Evolutionary conservation across 1,140 invertebrate species (phyloP), one percentile per base, ranked within the genome.

Genomic region (Steinernema feltiae): DNA sequence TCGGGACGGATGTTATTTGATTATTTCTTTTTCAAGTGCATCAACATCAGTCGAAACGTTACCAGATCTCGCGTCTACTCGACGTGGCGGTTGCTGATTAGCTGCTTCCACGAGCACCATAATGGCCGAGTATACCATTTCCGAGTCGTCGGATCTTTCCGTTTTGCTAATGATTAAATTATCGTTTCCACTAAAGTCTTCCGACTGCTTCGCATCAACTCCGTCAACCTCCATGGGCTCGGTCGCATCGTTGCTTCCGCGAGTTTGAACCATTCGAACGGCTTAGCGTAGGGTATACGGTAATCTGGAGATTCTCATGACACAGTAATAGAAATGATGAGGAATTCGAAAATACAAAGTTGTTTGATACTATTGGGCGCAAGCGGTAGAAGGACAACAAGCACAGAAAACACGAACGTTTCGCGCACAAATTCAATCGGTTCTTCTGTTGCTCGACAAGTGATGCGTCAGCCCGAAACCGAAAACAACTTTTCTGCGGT

Each of bases 1-100:
- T 63, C 53, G 53, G 53, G 24, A 27, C 53, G 53, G 53, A 63
- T 63, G 53, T 63, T 63, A 63, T 63, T 63, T 27, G 53, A 63
- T 63, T 63, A 63, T 27, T 63, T 63, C 12, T 7, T 46, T 46
- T 27, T 63, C 53, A 63, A 63, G 53, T 63, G 53, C 53, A 63
- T 63, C 53, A 27, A 63, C 53, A 63, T 63, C 24, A 27, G 53
- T 3, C 53, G 53, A 63, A 63, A 63, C 53, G 3, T 63, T 63
- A 63, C 53, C 53, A 27, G 53, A 63, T 63, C 53, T 15, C 53
- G 24, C 53, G 53, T 63, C 53, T 63, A 17, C 15, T 12, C 24
- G 7, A 63, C 53, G 15, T 7, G 53, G 53, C 53, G 53, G 24
- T 21, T 12, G 53, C 53, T 63, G 53, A 63, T 63, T 63, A 63